These are phyloP conservation scores for Phalacrocorax carbo DNA, from an alignment of 2,113 vertebrate species.

Conservation along the genomic window DNA sequence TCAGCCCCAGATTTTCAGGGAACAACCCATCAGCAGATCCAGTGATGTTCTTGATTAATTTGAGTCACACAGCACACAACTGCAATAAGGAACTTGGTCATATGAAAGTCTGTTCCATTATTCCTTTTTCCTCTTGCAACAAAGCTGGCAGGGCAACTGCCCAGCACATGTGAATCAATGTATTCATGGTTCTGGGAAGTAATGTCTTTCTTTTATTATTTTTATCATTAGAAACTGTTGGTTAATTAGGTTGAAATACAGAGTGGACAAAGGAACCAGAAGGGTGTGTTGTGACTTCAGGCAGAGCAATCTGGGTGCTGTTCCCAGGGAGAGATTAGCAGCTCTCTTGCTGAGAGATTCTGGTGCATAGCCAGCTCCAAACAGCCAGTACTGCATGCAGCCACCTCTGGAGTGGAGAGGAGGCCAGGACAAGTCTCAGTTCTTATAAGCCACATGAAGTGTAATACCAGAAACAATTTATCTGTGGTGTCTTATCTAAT, in stretches of 20 bases:
- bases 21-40: not conserved
- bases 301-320: conserved; percentile 3
- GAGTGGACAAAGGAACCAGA: not conserved
- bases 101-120: not conserved
- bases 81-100: not conserved
- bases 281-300: conserved; percentile 19
- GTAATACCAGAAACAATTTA: not conserved
- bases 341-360: not conserved
- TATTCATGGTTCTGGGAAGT: not conserved
- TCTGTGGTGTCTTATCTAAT: not conserved
- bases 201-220: not conserved
- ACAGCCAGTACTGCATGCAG: not conserved
- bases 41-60: not conserved
- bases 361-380: not conserved
- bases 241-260: not conserved
- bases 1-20: not conserved
- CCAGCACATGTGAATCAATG: not conserved
- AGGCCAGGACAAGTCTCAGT: not conserved
- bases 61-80: not conserved
- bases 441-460: not conserved
- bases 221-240: not conserved
- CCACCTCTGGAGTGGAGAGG: not conserved
- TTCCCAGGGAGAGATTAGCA: conserved; percentile 6
- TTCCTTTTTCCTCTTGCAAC: not conserved
- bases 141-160: not conserved